phyloP scores from a whole-genome alignment of 1,140 invertebrate species.

The Ylistrum balloti region DNA sequence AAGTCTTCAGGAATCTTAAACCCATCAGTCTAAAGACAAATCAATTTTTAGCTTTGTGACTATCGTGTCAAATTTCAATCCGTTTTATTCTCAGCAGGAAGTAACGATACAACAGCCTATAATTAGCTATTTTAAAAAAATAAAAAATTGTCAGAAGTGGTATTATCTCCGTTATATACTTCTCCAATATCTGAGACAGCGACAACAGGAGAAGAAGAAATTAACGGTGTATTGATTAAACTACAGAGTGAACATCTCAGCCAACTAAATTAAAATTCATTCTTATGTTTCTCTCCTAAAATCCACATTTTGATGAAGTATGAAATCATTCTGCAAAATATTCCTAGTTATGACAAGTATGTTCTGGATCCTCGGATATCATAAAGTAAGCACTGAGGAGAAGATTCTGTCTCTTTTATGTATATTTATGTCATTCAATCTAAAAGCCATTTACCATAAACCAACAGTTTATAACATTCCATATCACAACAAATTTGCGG shows the following conservation, averaged over 20 bases:
- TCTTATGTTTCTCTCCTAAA: neutral
- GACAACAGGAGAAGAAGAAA: neutral
- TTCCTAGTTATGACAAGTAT: too few species aligned
- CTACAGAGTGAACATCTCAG: neutral
- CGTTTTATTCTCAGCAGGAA: neutral
- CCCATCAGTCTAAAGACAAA: neutral
- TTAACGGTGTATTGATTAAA: neutral
- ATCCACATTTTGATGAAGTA: neutral
- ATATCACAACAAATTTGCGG: too few species aligned
- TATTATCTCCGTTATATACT: neutral
- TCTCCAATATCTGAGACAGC: too few species aligned
- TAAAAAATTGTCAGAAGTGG: neutral
- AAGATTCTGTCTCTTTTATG: too few species aligned
- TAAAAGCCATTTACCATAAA: too few species aligned
- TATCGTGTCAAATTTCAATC: neutral
- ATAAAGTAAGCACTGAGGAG: too few species aligned
- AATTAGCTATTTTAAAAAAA: neutral
- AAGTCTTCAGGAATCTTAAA: neutral
- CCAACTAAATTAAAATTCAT: neutral
- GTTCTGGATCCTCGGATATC: too few species aligned
- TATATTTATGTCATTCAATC: too few species aligned
- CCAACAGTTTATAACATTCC: too few species aligned
- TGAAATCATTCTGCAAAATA: too few species aligned
- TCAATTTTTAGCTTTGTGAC: neutral
- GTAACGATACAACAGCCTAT: neutral